Evolutionary conservation across 2,888 invertebrate genomes (phyloP).

Genomic region (Boloria euphrosyne): DNA sequence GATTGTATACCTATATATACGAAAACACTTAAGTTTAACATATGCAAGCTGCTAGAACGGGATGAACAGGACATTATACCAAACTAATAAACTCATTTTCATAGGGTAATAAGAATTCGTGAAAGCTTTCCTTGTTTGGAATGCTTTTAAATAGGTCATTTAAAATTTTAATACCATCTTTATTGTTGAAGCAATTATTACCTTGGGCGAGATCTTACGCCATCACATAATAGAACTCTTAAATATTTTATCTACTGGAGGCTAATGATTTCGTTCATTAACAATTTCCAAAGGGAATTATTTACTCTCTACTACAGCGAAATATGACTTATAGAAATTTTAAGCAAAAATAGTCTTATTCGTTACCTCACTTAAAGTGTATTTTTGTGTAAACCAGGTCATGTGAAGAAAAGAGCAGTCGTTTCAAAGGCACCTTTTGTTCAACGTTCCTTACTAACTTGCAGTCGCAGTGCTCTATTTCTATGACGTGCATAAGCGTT

Average conservation of each 20-base stretch:
- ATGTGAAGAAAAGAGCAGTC: slow-evolving; percentile 36
- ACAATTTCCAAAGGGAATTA: slow-evolving; percentile 44
- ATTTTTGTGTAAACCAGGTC: slow-evolving; percentile 26
- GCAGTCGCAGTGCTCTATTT: slow-evolving; percentile 35
- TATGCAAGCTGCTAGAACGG: too few species aligned
- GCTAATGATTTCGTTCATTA: slow-evolving; percentile 47
- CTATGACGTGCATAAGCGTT: slow-evolving; percentile 36
- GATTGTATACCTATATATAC: too few species aligned
- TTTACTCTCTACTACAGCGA: slow-evolving; percentile 24
- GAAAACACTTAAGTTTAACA: too few species aligned
- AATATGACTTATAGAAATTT: slow-evolving; percentile 16
- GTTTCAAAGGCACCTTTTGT: slow-evolving; percentile 42
- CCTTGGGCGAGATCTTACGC: neutral
- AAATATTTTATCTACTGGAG: slow-evolving; percentile 20
- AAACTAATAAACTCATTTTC: too few species aligned
- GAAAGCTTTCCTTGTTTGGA: too few species aligned
- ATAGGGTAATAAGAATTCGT: too few species aligned
- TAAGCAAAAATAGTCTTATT: slow-evolving; percentile 25
- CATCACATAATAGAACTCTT: slow-evolving; percentile 2
- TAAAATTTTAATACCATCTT: too few species aligned
- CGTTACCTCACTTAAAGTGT: slow-evolving; percentile 9
- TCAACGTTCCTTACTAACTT: slow-evolving; percentile 39
- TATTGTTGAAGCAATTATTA: slow-evolving; percentile 1
- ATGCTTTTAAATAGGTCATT: too few species aligned
- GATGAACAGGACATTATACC: too few species aligned